phyloP scores from a whole-genome alignment of 2,113 vertebrate genomes.

The Eurystomus gularis region DNA sequence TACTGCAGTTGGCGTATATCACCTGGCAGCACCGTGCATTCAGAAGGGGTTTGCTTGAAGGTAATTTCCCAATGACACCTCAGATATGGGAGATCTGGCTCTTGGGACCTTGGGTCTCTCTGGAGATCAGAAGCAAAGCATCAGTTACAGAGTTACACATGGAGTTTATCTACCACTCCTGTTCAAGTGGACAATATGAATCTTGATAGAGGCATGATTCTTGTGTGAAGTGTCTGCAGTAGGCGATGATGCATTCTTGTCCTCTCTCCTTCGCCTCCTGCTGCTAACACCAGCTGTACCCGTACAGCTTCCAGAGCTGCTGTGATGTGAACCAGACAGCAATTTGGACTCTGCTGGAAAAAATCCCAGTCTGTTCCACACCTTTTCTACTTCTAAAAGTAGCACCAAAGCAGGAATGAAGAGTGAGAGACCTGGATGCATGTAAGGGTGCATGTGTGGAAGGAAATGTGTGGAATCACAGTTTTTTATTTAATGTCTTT shows the following conservation, averaged over 20 bases:
- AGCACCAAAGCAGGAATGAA: neutral
- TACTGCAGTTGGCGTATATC: neutral
- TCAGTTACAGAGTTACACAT: accelerated
- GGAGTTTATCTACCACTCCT: neutral
- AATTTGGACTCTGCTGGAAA: neutral
- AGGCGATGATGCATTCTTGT: neutral
- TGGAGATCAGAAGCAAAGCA: neutral
- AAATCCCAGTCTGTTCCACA: neutral
- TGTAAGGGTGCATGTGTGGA: neutral
- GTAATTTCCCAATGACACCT: neutral
- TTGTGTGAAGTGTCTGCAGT: neutral
- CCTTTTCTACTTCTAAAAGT: neutral
- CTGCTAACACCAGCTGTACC: neutral
- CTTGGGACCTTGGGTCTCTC: accelerated
- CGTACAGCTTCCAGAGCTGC: neutral
- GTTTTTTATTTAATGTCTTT: neutral
- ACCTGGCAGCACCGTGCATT: neutral
- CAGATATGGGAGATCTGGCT: neutral
- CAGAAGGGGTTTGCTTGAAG: neutral
- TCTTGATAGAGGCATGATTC: neutral
- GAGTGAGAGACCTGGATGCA: neutral
- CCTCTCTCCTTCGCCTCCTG: neutral
- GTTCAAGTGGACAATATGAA: neutral
- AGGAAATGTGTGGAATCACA: neutral
- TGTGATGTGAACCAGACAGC: neutral